phyloP scores from a whole-genome alignment of 1,140 invertebrate genomes.

The Brachionus manjavacas region DNA sequence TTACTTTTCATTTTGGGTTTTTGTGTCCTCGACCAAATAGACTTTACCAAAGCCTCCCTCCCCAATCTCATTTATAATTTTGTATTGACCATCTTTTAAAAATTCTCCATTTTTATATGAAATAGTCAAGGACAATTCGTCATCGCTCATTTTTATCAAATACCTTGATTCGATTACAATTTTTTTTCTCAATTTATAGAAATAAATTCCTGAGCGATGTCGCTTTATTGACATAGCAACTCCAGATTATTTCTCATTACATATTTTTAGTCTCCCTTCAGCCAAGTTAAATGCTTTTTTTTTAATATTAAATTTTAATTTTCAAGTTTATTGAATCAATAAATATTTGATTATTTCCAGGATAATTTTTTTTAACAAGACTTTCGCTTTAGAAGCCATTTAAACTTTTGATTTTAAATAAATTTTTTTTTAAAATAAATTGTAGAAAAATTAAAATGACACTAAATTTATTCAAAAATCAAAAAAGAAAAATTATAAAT shows the following conservation, averaged over 20 bases:
- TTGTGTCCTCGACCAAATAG: neutral
- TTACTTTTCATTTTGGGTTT: slow-evolving; percentile 10
- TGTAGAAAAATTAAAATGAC: neutral
- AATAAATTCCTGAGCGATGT: neutral
- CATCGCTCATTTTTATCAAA: neutral
- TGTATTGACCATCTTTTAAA: neutral
- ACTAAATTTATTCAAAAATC: neutral
- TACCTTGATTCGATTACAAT: neutral
- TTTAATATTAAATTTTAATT: neutral
- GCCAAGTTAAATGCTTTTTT: neutral
- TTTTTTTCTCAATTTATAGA: neutral
- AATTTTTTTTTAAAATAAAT: neutral
- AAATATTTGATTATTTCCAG: neutral
- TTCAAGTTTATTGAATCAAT: slow-evolving; percentile 6
- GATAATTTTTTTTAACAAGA: neutral
- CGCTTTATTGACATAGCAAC: slow-evolving; percentile 29
- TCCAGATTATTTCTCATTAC: neutral
- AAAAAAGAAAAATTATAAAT: neutral
- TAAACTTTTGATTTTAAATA: neutral
- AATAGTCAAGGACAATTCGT: neutral
- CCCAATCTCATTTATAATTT: neutral
- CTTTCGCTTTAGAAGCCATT: neutral
- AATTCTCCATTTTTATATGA: neutral
- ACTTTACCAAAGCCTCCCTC: slow-evolving; percentile 25
- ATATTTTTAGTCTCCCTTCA: neutral